A percentile compares a stretch with the other conserved stretches of the same genome.
Evolutionary conservation across 2,113 vertebrate species (phyloP).

Genomic region (Larimichthys polyactis): DNA sequence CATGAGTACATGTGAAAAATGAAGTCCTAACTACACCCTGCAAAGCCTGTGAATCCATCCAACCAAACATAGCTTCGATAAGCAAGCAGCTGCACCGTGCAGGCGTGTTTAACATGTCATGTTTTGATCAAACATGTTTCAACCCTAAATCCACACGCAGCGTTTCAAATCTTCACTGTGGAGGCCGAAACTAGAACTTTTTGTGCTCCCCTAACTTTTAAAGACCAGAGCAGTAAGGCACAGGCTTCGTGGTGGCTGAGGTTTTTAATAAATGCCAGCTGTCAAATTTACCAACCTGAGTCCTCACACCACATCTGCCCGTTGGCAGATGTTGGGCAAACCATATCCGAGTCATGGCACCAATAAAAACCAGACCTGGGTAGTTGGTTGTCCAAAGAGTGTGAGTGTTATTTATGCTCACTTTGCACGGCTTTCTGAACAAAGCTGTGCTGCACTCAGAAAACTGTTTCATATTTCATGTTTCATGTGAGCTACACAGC

Average conservation of each 20-base stretch:
- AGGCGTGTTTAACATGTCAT: neutral
- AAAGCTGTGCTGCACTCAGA: neutral
- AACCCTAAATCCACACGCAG: neutral
- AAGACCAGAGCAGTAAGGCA: neutral
- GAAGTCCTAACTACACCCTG: neutral
- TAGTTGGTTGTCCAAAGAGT: neutral
- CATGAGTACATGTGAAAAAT: neutral
- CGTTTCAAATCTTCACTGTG: neutral
- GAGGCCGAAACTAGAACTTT: neutral
- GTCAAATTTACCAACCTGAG: slow-evolving; percentile 35
- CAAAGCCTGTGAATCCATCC: neutral
- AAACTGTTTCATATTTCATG: neutral
- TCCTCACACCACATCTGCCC: slow-evolving; percentile 38
- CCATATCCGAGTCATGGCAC: slow-evolving; percentile 48
- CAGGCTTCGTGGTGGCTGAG: neutral
- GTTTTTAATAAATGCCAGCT: slow-evolving; percentile 47
- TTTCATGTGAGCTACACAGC: neutral
- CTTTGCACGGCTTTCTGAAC: slow-evolving; percentile 14
- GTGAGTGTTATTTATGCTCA: slow-evolving; percentile 17
- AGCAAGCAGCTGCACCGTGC: neutral
- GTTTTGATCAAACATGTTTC: neutral
- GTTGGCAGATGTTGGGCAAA: slow-evolving; percentile 49
- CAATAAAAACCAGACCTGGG: slow-evolving; percentile 32
- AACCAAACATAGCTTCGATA: neutral
- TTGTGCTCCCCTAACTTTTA: neutral